Base-by-base conservation (phyloP, 2,888 invertebrate genomes). In the Julus scanicus region DNA sequence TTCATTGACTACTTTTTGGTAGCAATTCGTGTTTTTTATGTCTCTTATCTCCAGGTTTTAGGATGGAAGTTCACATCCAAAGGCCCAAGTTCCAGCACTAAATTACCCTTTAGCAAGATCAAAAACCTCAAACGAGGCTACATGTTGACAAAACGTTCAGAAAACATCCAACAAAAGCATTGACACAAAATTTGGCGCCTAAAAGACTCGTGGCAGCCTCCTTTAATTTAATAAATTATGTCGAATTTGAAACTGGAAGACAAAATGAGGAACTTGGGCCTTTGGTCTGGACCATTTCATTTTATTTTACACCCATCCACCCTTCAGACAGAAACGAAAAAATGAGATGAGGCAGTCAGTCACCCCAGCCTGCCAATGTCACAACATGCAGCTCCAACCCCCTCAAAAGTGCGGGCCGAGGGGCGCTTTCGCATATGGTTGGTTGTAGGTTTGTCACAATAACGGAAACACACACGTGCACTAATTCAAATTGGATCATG, bases 21-120 rank as follows among this genome's bases (percentile, higher is more conserved):
- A 71, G 71, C 29, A 71, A 29, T 71, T 71, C 71, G 71, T 71
- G 71, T 71, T 71, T 71, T 71, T 71, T 20, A 71, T 71, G 71
- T 71, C 71, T 71, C 71, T 71, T 71, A 71, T 71, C 71, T 71
- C 71, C 71, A 71, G 71, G 71, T 71, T 71, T 71, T 71, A 71
- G 71, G 71, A 71, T 71, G 71, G 71, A 71, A 71, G 20, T 71
- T 71, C 71, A 71, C 71, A 71, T 71, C 71, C 71, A 11, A 71
- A 71, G 71, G 71, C 71, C 71, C 71, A 71, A 71, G 71, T 71
- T 71, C 20, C 71, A 20, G 71, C 29, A 29, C 71, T 20, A 3
- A 44, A 44, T 5, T 20, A 71, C 71, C 8, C 1, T 9, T 71
- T 71, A 5, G 71, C 71, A 2, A 20, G 29, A 71, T 20, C 20